Conservation (phyloP, 2,797 vertebrate genomes). For the Tokudaia muenninki region DNA sequence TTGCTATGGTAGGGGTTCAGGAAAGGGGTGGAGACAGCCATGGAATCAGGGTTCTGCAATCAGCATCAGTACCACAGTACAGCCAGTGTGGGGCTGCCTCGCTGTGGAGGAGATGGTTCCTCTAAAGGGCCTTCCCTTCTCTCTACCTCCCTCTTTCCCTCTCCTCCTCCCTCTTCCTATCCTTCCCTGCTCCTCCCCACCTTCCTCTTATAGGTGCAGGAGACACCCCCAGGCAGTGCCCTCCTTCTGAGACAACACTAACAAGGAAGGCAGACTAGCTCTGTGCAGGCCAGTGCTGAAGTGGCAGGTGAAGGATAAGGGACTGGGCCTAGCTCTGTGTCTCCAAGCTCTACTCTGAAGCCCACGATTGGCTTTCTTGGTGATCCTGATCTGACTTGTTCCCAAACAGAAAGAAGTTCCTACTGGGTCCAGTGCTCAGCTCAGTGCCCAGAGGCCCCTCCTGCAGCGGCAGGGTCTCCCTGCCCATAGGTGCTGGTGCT, state of each 20-base stretch:
- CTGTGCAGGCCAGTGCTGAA: neutral
- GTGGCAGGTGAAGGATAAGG: neutral
- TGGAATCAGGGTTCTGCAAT: neutral
- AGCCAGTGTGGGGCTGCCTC: neutral
- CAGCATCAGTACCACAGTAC: no score
- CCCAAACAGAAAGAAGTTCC: no score
- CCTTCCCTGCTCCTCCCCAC: neutral
- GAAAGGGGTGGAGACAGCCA: no score
- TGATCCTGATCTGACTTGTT: neutral
- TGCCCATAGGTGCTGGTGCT: fast-evolving
- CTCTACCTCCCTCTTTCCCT: no score
- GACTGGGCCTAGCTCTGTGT: neutral
- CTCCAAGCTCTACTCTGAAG: neutral
- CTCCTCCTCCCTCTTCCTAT: no score
- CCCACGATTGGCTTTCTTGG: neutral
- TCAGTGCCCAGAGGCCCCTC: neutral
- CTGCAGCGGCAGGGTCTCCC: neutral
- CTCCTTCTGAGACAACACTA: neutral
- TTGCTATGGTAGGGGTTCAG: neutral
- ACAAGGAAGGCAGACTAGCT: neutral
- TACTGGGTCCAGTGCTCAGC: neutral
- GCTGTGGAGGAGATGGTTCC: neutral
- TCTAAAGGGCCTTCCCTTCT: neutral
- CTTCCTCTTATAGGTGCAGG: neutral
- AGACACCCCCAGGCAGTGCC: no score